Base-by-base conservation (phyloP, 2,888 invertebrate species). In the Philaethria dido region DNA sequence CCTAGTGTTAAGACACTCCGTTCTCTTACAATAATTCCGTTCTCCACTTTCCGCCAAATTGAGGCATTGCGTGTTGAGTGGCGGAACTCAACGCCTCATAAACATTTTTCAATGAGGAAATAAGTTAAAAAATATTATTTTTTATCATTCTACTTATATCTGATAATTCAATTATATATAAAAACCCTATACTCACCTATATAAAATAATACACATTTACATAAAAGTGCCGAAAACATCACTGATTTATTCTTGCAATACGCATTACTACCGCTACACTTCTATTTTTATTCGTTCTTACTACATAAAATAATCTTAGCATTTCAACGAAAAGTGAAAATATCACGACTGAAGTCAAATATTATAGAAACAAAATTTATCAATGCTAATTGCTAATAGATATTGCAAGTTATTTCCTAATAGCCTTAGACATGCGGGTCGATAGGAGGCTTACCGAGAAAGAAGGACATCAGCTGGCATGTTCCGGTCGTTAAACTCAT, bases 391-490 rank as follows among this genome's bases (percentile, higher is more conserved):
- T 54, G 22, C n/a, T 47, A 50, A 59, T n/a, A 42, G n/a, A 14
- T 59, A 44, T 57, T 42, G 16, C 18, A 36, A 33, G 44, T 14
- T 60, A 47, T 60, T 63, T 50, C 13, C 22, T 52, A 25, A 20
- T 25, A 50, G 18, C n/a, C 44, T 36, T 14, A 48, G 18, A 45
- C n/a, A 64, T 63, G 57, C 52, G 52, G 59, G 52, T 22, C 36
- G 14, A 59, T 36, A 25, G 14, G 18, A 50, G 61, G 64, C 70
- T 73, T 62, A 70, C 70, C 71, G 33, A 72, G 66, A 47, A 71
- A 68, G 55, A 72, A 67, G 33, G 72, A 64, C 64, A 67, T 64
- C 54, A 72, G 18, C 20, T 52, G 55, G 59, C 72, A 72, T 20
- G 54, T 16, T 5, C 50, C 13, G n/a, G 63, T 33, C 16, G 55